These are phyloP conservation scores for Habroteleia sp. DNA, from an alignment of 2,888 invertebrate species.

Conservation along the genomic window DNA sequence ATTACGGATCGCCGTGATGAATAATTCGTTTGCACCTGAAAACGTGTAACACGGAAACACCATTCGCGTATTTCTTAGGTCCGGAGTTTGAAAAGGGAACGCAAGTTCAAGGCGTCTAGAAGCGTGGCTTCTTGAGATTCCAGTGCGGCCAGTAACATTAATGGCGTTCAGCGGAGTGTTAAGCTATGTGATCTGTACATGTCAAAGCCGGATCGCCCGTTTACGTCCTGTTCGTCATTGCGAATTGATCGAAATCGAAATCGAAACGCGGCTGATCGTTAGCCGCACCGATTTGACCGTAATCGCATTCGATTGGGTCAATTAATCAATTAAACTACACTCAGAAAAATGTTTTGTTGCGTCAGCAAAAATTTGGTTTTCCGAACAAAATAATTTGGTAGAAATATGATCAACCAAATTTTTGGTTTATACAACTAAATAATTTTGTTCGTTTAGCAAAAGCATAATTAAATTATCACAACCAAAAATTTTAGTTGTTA, in stretches of 20 bases:
- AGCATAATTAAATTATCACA: too few relatives aligned
- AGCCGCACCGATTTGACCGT: not conserved
- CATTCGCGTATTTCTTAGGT: conserved; percentile 53
- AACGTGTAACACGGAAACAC: conserved; percentile 64
- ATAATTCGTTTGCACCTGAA: conserved; percentile 47
- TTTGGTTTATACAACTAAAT: too few relatives aligned
- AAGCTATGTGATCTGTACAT: conserved; percentile 59
- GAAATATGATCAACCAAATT: too few relatives aligned
- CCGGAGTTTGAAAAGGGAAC: conserved; percentile 62
- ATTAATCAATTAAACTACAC: too few relatives aligned
- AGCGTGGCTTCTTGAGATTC: conserved; percentile 64
- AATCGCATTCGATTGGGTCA: conserved; percentile 1
- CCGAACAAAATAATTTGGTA: too few relatives aligned
- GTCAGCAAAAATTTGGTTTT: too few relatives aligned
- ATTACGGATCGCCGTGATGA: conserved; percentile 37
- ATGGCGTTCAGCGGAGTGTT: conserved; percentile 61
- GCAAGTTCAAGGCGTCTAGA: conserved; percentile 66
- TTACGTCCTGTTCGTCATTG: conserved; percentile 5
- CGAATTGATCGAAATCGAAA: conserved; percentile 44
- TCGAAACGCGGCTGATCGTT: conserved; percentile 5
- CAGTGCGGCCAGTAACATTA: conserved; percentile 63
- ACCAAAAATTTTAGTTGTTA: too few relatives aligned
- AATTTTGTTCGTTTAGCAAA: too few relatives aligned
- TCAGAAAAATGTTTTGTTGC: too few relatives aligned
- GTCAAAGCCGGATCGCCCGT: conserved; percentile 42